These are phyloP conservation scores for Turdus rufiventris DNA, from an alignment of 2,113 vertebrate genomes.

Conservation along the genomic window DNA sequence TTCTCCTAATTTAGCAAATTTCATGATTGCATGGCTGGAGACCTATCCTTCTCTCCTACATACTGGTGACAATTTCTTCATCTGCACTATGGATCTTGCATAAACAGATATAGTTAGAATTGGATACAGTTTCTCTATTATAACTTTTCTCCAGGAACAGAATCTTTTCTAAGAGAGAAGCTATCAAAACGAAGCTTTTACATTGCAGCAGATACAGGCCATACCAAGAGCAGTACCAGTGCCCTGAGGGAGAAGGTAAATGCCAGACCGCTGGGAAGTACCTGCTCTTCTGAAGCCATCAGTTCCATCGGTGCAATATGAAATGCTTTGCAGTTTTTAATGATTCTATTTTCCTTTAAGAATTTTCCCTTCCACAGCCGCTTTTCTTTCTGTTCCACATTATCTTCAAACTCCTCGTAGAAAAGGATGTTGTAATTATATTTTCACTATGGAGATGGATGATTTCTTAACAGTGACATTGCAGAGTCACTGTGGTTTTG, in stretches of 20 bases:
- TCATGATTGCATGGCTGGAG: neutral
- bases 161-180: neutral
- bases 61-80: neutral
- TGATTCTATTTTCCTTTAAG: neutral
- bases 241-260: neutral
- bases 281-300: neutral
- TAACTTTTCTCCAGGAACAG: neutral
- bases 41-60: neutral
- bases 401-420: neutral
- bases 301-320: neutral
- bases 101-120: neutral
- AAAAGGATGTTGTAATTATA: neutral
- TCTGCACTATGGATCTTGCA: neutral
- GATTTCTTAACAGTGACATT: neutral
- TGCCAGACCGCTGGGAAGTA: neutral
- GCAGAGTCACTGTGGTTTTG: neutral
- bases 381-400: accelerated
- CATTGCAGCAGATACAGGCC: neutral
- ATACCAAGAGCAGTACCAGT: neutral
- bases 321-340: neutral
- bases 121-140: neutral
- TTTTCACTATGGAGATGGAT: neutral
- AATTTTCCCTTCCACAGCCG: neutral
- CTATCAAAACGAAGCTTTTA: neutral
- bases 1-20: neutral